Conservation (phyloP, 2,113 vertebrate species). For the Agapornis roseicollis region DNA sequence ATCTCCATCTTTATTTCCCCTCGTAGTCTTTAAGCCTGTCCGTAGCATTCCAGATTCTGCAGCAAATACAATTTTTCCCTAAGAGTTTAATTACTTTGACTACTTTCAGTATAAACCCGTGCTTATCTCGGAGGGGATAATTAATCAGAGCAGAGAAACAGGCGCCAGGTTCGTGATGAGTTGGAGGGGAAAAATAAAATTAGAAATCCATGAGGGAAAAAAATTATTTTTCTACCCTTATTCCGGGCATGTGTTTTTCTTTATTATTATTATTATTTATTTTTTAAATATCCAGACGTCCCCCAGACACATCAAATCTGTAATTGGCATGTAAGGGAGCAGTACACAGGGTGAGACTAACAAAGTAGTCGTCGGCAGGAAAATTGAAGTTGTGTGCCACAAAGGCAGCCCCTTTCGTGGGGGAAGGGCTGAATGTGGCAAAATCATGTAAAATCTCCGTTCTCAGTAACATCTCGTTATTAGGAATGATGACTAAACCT, state of each 20-base stretch:
- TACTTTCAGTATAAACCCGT: not conserved
- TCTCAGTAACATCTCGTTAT: constrained; percentile 82
- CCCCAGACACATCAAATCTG: not conserved
- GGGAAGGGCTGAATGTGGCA: constrained; percentile 76
- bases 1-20: not conserved
- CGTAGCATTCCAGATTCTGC: too few relatives aligned
- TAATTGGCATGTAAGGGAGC: not conserved
- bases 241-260: not conserved
- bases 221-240: not conserved
- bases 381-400: constrained; percentile 61
- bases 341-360: not conserved
- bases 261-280: not conserved
- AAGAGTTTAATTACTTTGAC: not conserved
- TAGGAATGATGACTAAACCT: constrained; percentile 95
- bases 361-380: constrained; percentile 7
- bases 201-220: not conserved
- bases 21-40: not conserved
- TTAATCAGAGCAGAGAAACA: not conserved
- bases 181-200: not conserved
- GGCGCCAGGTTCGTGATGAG: not conserved
- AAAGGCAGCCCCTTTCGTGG: constrained; percentile 44
- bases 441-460: constrained; percentile 82
- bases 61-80: not conserved
- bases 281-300: not conserved
- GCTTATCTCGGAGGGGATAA: not conserved